Conservation (phyloP, 2,797 vertebrate genomes). For the Enteromius mattozi region DNA sequence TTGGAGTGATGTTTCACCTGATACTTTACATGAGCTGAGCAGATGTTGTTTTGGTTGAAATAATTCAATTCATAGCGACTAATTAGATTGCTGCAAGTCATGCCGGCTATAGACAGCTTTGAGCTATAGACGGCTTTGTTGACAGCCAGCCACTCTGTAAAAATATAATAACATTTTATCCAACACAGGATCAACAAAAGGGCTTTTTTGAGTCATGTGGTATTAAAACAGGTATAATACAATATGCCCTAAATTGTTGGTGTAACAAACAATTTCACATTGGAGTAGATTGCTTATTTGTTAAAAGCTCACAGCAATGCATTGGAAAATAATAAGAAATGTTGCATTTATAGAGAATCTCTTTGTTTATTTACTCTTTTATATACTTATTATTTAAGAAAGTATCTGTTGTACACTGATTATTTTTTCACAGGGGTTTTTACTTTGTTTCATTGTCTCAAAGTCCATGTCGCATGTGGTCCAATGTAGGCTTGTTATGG, state of each 20-base stretch:
- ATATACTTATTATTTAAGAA: background rate
- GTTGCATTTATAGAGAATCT: background rate
- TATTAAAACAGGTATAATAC: background rate
- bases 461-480: background rate
- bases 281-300: background rate
- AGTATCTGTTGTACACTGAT: background rate
- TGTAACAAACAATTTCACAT: background rate
- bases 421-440: background rate
- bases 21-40: constrained; percentile 21
- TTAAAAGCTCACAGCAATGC: background rate
- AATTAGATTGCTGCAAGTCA: constrained; percentile 12
- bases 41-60: constrained; percentile 38
- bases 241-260: background rate
- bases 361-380: background rate
- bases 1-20: constrained; percentile 6
- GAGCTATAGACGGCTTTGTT: background rate
- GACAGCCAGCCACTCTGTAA: background rate
- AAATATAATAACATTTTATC: background rate
- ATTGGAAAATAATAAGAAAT: background rate
- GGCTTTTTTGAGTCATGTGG: background rate
- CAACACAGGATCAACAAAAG: background rate
- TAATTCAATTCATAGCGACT: background rate
- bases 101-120: background rate
- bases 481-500: background rate
- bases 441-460: background rate